Percentiles rank a stretch among this genome's conserved stretches.
Evolutionary conservation across 1,140 invertebrate genomes (phyloP).

Genomic region (Drosophila bifasciata): DNA sequence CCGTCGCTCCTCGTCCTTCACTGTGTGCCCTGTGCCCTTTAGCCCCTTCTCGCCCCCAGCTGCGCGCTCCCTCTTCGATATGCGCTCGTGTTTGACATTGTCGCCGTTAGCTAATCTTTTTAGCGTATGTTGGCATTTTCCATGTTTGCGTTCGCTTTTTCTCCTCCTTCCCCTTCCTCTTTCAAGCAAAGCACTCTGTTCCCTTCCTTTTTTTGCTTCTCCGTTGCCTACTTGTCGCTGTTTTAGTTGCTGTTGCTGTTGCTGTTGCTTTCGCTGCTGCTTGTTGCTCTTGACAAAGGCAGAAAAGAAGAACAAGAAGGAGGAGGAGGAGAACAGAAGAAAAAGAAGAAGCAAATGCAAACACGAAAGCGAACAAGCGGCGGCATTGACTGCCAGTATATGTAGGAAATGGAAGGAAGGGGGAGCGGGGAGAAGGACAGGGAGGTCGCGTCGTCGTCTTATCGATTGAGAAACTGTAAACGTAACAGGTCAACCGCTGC

Average conservation of each 20-base stretch:
- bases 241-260: constrained; percentile 37
- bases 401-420: neutral
- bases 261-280: constrained; percentile 44
- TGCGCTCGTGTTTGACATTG: constrained; percentile 77
- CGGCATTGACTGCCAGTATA: constrained; percentile 51
- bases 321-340: constrained; percentile 56
- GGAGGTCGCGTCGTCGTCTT: constrained; percentile 44
- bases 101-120: constrained; percentile 81
- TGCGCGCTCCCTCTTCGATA: constrained; percentile 12
- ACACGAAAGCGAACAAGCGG: constrained; percentile 64
- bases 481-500: constrained; percentile 68
- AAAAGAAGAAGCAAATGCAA: constrained; percentile 73
- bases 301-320: constrained; percentile 46
- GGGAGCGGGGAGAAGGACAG: neutral
- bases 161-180: too few relatives aligned
- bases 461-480: constrained; percentile 71
- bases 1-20: constrained; percentile 45
- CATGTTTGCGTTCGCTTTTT: constrained; percentile 60
- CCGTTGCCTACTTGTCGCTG: constrained; percentile 60
- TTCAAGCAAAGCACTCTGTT: too few relatives aligned
- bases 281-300: constrained; percentile 59
- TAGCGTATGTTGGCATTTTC: constrained; percentile 82
- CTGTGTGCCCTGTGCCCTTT: constrained; percentile 27
- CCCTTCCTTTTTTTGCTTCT: constrained; percentile 10
- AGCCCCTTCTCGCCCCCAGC: constrained; percentile 9